Percentiles rank a stretch among this genome's conserved stretches.
Conservation (phyloP, 2,888 invertebrate genomes). For the Aphidoletes aphidimyza region DNA sequence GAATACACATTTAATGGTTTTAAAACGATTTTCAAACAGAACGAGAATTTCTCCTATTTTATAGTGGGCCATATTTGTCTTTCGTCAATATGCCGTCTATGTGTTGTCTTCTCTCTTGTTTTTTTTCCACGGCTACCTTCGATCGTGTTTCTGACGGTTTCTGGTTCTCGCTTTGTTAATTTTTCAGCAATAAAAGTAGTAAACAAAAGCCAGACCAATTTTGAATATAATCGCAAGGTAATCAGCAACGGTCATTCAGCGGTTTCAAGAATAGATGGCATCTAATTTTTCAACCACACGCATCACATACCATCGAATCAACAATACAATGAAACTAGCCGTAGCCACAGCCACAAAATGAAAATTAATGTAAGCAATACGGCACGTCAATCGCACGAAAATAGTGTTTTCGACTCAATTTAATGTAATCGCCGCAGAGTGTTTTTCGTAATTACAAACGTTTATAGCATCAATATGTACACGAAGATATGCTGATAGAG, state of each 20-base stretch:
- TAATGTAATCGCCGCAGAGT: conserved; percentile 13
- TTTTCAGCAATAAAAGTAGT: conserved; percentile 7
- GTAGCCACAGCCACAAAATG: neutral
- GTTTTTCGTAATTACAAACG: conserved; percentile 30
- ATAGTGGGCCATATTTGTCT: too few species aligned
- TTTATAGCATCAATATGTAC: conserved; percentile 41
- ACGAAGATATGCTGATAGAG: neutral
- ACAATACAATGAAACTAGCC: neutral
- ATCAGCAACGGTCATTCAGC: neutral
- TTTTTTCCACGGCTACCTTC: neutral
- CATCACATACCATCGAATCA: neutral
- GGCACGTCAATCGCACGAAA: neutral
- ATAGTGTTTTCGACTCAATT: conserved; percentile 40
- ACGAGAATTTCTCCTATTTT: too few species aligned
- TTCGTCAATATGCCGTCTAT: too few species aligned
- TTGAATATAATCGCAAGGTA: conserved; percentile 16
- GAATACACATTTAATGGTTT: conserved; percentile 17
- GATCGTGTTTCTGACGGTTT: neutral
- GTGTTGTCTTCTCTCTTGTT: neutral
- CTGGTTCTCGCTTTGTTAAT: conserved; percentile 2
- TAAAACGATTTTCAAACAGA: too few species aligned
- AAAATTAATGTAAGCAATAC: conserved; percentile 28
- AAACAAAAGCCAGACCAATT: conserved; percentile 9
- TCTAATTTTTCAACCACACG: conserved; percentile 5
- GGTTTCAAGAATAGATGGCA: neutral